Evolutionary conservation across 2,888 invertebrate species (phyloP).

Genomic region (Toxonevra muliebris): DNA sequence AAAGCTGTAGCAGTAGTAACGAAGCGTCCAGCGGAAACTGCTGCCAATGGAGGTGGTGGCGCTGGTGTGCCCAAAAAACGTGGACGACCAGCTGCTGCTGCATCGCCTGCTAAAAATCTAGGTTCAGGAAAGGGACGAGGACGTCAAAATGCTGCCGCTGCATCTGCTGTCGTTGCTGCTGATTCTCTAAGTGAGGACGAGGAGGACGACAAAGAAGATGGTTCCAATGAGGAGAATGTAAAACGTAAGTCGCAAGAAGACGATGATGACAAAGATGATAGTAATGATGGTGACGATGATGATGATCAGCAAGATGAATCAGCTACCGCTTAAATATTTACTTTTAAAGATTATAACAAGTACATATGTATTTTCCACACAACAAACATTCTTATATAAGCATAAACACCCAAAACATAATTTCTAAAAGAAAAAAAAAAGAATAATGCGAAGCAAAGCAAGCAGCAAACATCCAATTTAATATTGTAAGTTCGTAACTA

Average conservation of each 20-base stretch:
- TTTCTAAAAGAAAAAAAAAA: no score
- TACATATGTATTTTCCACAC: no score
- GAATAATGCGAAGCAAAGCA: no score
- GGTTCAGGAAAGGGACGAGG: slow-evolving; percentile 45
- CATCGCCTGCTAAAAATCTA: no score
- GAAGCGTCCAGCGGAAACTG: slow-evolving; percentile 22
- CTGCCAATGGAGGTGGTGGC: slow-evolving; percentile 9
- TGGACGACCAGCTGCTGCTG: slow-evolving; percentile 38
- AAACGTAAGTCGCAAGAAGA: slow-evolving; percentile 17
- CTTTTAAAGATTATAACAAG: no score
- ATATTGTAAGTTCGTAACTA: no score
- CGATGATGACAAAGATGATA: slow-evolving; percentile 16
- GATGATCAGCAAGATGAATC: slow-evolving; percentile 21
- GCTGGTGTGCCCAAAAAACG: slow-evolving; percentile 38
- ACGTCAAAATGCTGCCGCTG: slow-evolving; percentile 43
- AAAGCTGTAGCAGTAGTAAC: slow-evolving; percentile 30
- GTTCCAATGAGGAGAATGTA: slow-evolving; percentile 17
- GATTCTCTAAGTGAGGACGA: slow-evolving; percentile 27
- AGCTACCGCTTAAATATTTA: slow-evolving; percentile 20
- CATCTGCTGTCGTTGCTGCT: slow-evolving; percentile 10
- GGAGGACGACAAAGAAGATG: slow-evolving; percentile 9
- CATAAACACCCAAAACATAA: no score
- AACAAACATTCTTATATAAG: no score
- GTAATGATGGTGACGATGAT: slow-evolving; percentile 17
- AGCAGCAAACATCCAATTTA: no score